Percentiles rank a stretch among this genome's conserved stretches.
phyloP scores from a whole-genome alignment of 2,888 invertebrate species.

The Habrosyne pyritoides region DNA sequence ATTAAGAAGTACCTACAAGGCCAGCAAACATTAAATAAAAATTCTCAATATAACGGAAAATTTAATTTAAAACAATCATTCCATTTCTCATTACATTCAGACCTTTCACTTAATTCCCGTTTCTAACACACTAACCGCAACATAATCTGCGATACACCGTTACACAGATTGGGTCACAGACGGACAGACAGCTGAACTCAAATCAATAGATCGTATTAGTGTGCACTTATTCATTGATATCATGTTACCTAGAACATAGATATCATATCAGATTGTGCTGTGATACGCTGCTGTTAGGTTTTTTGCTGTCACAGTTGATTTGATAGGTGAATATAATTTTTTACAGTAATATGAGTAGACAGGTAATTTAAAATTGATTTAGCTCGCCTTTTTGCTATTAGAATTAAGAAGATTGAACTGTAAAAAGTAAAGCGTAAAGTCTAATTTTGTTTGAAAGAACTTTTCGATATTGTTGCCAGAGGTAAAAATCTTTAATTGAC shows the following conservation, averaged over 20 bases:
- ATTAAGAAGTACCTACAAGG: too few relatives aligned
- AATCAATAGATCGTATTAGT: slow-evolving; percentile 39
- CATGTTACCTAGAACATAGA: slow-evolving; percentile 20
- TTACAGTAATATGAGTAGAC: neutral
- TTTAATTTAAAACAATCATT: neutral
- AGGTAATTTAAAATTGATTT: neutral
- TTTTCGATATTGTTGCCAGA: too few relatives aligned
- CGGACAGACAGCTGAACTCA: slow-evolving; percentile 35
- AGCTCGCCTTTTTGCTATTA: neutral
- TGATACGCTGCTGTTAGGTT: neutral
- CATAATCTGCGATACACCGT: slow-evolving; percentile 27
- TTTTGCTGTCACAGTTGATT: neutral
- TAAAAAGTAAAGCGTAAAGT: neutral
- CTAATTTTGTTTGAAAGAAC: neutral
- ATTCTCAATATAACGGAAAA: too few relatives aligned
- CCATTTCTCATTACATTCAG: slow-evolving; percentile 7
- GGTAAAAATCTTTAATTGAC: too few relatives aligned
- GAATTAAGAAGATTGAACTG: neutral
- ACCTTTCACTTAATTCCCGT: slow-evolving; percentile 28
- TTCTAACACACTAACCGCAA: slow-evolving; percentile 29
- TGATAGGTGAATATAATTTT: neutral
- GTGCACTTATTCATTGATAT: slow-evolving; percentile 28
- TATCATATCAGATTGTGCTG: neutral
- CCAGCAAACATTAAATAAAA: too few relatives aligned
- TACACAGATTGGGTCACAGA: slow-evolving; percentile 16